Percentiles rank a stretch among this genome's conserved stretches.
phyloP scores from a whole-genome alignment of 2,113 vertebrate genomes.

The Mungos mungo region DNA sequence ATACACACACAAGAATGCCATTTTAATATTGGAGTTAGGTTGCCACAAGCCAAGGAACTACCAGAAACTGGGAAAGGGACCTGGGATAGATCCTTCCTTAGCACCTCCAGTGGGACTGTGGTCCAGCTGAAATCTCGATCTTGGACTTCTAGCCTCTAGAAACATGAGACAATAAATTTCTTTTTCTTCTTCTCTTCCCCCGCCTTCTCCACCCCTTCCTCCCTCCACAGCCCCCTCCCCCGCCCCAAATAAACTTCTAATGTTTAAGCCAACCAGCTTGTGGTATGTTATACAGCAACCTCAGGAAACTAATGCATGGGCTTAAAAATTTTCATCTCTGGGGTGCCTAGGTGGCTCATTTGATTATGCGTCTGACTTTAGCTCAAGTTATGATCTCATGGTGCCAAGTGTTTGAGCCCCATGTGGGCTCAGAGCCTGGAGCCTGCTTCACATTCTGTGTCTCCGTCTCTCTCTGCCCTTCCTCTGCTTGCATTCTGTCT shows the following conservation, averaged over 20 bases:
- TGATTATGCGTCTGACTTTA: no score
- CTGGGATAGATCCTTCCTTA: not conserved
- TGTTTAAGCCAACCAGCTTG: not conserved
- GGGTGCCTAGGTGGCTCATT: no score
- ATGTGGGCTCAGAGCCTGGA: no score
- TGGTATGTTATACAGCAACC: not conserved
- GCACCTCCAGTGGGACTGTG: not conserved
- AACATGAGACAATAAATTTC: not conserved
- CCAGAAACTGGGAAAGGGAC: not conserved
- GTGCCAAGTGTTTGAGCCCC: no score
- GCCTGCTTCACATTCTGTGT: no score
- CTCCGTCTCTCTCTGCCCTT: no score
- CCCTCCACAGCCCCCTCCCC: no score
- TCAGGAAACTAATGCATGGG: fast-evolving
- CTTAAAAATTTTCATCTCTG: not conserved
- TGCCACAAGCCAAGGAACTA: not conserved
- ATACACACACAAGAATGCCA: not conserved
- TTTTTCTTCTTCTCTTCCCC: not conserved
- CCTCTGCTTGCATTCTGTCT: no score
- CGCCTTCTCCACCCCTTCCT: not conserved
- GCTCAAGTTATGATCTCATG: no score
- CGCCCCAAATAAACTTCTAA: not conserved
- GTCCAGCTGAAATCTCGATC: not conserved
- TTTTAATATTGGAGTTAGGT: not conserved
- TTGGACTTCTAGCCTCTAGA: not conserved